phyloP scores from a whole-genome alignment of 1,140 invertebrate genomes.

The Laupala kohalensis region DNA sequence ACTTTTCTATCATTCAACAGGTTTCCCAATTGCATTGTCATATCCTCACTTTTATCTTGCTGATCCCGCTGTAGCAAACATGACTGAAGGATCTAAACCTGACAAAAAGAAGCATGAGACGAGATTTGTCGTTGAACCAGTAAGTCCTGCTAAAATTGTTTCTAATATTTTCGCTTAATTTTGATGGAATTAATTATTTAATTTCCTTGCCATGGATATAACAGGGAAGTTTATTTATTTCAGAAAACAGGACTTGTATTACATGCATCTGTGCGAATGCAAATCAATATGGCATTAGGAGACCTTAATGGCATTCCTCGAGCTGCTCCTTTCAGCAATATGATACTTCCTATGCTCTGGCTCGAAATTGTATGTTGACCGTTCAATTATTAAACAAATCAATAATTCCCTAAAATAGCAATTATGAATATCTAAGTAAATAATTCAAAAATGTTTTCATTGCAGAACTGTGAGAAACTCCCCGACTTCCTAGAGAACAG shows the following conservation, averaged over 20 bases:
- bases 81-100: constrained; percentile 57
- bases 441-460: constrained; percentile 19
- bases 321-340: constrained; percentile 45
- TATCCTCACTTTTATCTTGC: constrained; percentile 76
- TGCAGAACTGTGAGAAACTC: constrained; percentile 52
- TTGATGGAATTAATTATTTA: background rate
- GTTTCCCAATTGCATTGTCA: constrained; percentile 73
- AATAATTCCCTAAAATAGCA: constrained; percentile 3
- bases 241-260: constrained; percentile 60
- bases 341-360: constrained; percentile 62
- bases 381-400: background rate
- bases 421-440: background rate
- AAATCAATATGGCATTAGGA: constrained; percentile 69
- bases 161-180: background rate
- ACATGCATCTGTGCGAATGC: constrained; percentile 56
- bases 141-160: constrained; percentile 24
- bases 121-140: constrained; percentile 54
- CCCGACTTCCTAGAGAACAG: constrained; percentile 41
- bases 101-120: constrained; percentile 52
- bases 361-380: constrained; percentile 64
- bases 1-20: constrained; percentile 23
- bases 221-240: constrained; percentile 1
- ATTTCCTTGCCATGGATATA: background rate
- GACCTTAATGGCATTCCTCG: constrained; percentile 46
- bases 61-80: constrained; percentile 46